Base-by-base conservation (phyloP, 2,797 vertebrate species). In the Phaenicophaeus curvirostris region DNA sequence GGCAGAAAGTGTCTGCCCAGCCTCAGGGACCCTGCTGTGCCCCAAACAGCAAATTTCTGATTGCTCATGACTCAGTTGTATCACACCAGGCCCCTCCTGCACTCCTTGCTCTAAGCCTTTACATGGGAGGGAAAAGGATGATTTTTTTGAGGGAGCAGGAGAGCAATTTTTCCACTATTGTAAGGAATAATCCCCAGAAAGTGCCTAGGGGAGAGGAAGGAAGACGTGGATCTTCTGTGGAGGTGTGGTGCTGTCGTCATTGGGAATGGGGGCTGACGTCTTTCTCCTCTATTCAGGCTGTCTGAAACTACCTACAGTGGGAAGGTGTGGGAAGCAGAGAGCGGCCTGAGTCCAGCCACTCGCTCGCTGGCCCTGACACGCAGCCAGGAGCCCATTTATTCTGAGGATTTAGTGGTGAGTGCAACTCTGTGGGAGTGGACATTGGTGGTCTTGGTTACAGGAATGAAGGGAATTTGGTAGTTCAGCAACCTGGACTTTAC, bases 271-370 rank as follows among this genome's bases (percentile, higher is more conserved):
- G 66, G 12, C 79, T 94, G 82, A 94, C 8, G 18, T 58, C 54
- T 85, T 74, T 89, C 21, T 94, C 41, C 55, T 95, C 24, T 76
- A 8, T 74, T 80, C 96, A 99, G 99, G 93, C 98, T 99, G 21
- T 98, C 99, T 58, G 99, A 99, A 98, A 99, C 98, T 0, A 99
- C 98, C 8, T 98, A 98, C 77, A 98, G 98, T n/a, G 99, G 98
- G 89, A 98, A 98, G 89, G 96, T 98, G 50, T 98, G 98, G 15
- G 99, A 99, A 73, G 44, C 96, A 74, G 99, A 99, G 17, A 97
- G 97, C 37, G 18, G 53, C 84, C 95, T 97, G 51, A 95, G 95
- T 48, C 88, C 96, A 58, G 37, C 92, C 12, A 96, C 95, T 68
- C 98, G 98, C n/a, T 99, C 98, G 0, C 94, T 99, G 30, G 98